phyloP scores from a whole-genome alignment of 2,888 invertebrate species.

The Geophilus truncorum region DNA sequence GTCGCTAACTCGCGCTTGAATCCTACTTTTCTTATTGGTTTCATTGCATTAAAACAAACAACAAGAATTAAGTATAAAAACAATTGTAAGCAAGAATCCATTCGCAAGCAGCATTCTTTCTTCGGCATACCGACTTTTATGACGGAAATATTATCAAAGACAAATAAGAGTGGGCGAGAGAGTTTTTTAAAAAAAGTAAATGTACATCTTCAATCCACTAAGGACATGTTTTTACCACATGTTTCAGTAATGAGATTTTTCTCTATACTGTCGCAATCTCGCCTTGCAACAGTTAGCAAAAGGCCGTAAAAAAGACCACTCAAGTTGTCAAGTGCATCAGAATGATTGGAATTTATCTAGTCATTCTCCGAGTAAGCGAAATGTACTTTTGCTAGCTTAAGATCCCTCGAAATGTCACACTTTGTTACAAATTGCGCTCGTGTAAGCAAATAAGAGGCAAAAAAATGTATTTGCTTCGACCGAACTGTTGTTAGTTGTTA shows the following conservation, averaged over 20 bases:
- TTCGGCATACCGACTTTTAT: too few species aligned
- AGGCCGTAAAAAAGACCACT: constrained; percentile 14
- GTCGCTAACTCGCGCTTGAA: too few species aligned
- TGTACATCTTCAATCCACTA: not conserved
- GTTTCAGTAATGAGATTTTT: constrained; percentile 13
- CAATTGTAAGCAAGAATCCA: too few species aligned
- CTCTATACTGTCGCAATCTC: constrained; percentile 1
- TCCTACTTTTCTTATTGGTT: too few species aligned
- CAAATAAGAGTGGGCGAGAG: not conserved
- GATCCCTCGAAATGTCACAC: not conserved
- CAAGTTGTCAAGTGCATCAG: constrained; percentile 4
- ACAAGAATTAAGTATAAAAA: too few species aligned
- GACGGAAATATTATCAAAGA: not conserved
- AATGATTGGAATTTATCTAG: constrained; percentile 15
- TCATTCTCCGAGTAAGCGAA: constrained; percentile 9
- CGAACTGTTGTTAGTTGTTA: too few species aligned
- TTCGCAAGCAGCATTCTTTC: too few species aligned
- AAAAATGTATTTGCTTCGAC: not conserved
- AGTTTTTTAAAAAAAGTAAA: not conserved
- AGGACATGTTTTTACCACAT: not conserved
- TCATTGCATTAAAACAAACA: too few species aligned
- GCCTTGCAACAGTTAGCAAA: not conserved
- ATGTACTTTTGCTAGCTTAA: not conserved
- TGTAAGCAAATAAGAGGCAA: not conserved
- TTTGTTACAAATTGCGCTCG: not conserved